phyloP scores from a whole-genome alignment of 30 jellyfish, hydroid and myxozoan species.

The Nemopilema nomurai region DNA sequence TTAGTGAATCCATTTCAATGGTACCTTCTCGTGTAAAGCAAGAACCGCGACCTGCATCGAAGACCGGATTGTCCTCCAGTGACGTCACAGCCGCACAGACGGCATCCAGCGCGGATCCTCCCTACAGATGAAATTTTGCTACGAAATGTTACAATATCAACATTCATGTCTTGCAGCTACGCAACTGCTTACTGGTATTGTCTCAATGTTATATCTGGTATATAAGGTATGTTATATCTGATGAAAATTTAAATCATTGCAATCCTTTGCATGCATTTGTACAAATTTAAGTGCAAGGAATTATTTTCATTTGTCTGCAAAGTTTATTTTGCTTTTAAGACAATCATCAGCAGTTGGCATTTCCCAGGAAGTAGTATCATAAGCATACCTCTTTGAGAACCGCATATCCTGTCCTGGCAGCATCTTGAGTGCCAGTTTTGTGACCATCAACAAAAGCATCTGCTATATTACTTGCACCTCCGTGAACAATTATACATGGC shows the following conservation, averaged over 20 bases:
- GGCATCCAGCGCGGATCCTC: conserved; percentile 95
- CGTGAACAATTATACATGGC: conserved; percentile 90
- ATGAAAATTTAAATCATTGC: no score
- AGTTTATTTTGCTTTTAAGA: no score
- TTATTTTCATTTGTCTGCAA: no score
- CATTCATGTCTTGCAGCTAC: no score
- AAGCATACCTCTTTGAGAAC: conserved; percentile 62
- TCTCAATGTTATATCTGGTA: no score
- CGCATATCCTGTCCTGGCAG: conserved; percentile 83
- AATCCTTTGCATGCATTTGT: no score
- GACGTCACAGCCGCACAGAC: conserved; percentile 85
- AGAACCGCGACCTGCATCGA: conserved; percentile 96
- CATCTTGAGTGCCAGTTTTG: conserved; percentile 74
- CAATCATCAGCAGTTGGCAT: no score
- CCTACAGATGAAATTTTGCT: conserved; percentile 29
- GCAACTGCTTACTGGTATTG: no score
- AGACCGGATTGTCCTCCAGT: conserved; percentile 77
- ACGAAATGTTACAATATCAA: no score
- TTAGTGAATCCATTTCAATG: conserved; percentile 93
- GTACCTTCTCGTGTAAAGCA: conserved; percentile 81
- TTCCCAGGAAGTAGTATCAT: no score
- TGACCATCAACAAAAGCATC: conserved; percentile 54
- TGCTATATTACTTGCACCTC: conserved; percentile 91
- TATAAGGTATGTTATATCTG: no score
- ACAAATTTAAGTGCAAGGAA: no score